Evolutionary conservation across 1,140 invertebrate species (phyloP), one percentile per base, ranked within the genome.

Genomic region (Lordiphosa collinella): DNA sequence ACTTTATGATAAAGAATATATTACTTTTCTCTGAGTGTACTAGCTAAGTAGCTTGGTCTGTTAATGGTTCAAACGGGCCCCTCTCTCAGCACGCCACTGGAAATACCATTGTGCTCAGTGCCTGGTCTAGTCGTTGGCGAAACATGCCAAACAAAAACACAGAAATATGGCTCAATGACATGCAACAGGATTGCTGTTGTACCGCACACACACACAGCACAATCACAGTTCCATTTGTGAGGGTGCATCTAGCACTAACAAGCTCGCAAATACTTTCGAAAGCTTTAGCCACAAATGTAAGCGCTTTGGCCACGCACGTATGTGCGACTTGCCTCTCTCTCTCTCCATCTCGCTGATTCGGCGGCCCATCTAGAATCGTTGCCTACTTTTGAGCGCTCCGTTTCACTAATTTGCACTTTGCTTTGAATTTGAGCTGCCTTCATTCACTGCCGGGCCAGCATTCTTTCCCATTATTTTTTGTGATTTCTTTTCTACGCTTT

Each of bases 111-210:
- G 70, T 70, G 73, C 25, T 29, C n/a, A 32, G 13, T 10, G 47
- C 8, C 31, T 9, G 13, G 38, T 44, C 47, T 51, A 51, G 36
- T 16, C 32, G 35, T 35, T 43, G 76, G 52, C 62, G 48, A 76
- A 76, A 62, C 67, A 73, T 70, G 69, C 59, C 63, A 61, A 72
- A 69, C 49, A 62, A 68, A 62, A 57, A 69, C 63, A 84, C 52
- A 60, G 73, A 84, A 84, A 84, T 84, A 84, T 84, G 72, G 79
- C 78, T 61, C 72, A 78, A 78, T 84, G 74, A 67, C 78, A 84
- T 84, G 78, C 78, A 84, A 84, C 78, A 84, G 78, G 72, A 84
- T 67, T 63, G 66, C 48, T 13, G 29, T 41, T 31, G 36, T 37
- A 34, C 38, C 11, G 38, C 29, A 22, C 52, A 52, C 50, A 60